A percentile compares a stretch with the other conserved stretches of the same genome.
Conservation (phyloP, 2,113 vertebrate species). For the Anoura caudifer region DNA sequence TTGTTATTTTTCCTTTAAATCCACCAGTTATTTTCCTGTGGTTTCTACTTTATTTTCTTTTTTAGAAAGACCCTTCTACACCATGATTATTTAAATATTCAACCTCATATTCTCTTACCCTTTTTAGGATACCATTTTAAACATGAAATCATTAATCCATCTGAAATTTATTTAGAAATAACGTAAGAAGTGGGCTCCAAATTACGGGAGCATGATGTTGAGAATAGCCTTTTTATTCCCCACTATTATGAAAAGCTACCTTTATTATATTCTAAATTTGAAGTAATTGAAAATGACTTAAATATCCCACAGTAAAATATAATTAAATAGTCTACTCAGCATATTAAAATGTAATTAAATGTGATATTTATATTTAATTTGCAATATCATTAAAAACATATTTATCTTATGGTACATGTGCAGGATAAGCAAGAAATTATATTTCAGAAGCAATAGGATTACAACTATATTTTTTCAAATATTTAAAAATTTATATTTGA, state of each 20-base stretch:
- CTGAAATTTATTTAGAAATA: not conserved
- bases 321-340: not conserved
- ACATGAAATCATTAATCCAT: not conserved
- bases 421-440: not conserved
- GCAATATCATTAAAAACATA: not conserved
- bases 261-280: conserved; percentile 1
- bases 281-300: not conserved
- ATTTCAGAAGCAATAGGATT: not conserved
- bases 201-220: not conserved
- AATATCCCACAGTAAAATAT: not conserved
- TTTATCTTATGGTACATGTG: not conserved
- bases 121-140: not conserved
- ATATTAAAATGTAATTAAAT: conserved; percentile 18
- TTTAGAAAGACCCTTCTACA: not conserved
- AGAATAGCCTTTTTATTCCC: not conserved
- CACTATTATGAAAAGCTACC: not conserved
- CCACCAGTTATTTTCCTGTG: not conserved
- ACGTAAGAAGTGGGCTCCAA: not conserved
- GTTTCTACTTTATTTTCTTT: not conserved
- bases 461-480: not conserved
- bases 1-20: conserved; percentile 13
- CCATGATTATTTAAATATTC: not conserved
- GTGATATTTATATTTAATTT: not conserved
- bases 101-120: not conserved
- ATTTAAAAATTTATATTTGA: not conserved